phyloP scores from a whole-genome alignment of 2,113 vertebrate species.

The Herpetotheres cachinnans region DNA sequence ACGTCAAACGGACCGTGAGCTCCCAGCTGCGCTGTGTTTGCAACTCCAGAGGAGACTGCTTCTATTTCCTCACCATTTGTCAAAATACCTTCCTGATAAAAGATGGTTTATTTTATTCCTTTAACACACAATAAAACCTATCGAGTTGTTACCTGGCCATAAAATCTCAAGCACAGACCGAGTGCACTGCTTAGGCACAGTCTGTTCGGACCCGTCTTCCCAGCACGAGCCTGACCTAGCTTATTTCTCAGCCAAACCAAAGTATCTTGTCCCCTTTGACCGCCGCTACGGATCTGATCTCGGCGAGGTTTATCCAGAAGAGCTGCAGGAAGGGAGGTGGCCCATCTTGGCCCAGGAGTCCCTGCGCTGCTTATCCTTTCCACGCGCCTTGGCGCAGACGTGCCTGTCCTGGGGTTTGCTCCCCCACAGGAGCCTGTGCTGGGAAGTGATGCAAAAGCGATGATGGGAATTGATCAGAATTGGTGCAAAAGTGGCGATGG shows the following conservation, averaged over 20 bases:
- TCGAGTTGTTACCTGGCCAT: neutral
- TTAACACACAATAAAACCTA: neutral
- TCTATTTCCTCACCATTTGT: neutral
- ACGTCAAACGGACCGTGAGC: rapidly evolving
- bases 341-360: rapidly evolving
- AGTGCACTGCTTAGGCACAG: rapidly evolving
- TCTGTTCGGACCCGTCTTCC: neutral
- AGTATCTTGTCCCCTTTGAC: rapidly evolving
- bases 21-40: neutral
- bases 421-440: rapidly evolving
- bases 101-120: neutral
- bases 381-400: rapidly evolving
- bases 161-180: neutral
- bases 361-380: neutral
- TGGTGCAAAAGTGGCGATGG: rapidly evolving
- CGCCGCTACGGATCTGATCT: rapidly evolving
- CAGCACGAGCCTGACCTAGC: neutral
- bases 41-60: neutral
- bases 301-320: neutral
- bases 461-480: neutral
- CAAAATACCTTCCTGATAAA: neutral
- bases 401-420: neutral
- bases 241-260: neutral
- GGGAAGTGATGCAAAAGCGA: neutral
- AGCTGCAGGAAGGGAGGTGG: neutral